A percentile compares a stretch with the other conserved stretches of the same genome.
These are phyloP conservation scores for Tenodera sinensis DNA, from an alignment of 2,888 invertebrate species.

Conservation along the genomic window DNA sequence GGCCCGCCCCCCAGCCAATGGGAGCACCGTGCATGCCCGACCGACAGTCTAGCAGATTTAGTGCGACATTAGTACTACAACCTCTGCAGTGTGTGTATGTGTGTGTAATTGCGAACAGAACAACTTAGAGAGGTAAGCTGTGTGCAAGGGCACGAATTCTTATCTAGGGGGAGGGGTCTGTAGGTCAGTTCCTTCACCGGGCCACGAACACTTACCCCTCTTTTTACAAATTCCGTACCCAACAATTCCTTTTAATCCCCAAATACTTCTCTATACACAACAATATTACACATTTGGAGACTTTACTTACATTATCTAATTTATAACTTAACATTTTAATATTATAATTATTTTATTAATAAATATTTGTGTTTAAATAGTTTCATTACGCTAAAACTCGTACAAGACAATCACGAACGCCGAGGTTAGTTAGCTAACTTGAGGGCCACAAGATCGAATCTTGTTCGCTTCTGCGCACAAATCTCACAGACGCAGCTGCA, in stretches of 20 bases:
- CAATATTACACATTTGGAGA: too few relatives aligned
- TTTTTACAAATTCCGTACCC: too few relatives aligned
- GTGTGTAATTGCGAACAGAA: neutral
- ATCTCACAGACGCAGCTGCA: too few relatives aligned
- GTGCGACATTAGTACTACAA: neutral
- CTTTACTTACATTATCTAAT: too few relatives aligned
- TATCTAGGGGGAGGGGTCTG: neutral
- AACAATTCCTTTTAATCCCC: too few relatives aligned
- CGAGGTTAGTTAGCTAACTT: too few relatives aligned
- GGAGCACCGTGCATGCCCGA: neutral
- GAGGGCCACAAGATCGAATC: neutral
- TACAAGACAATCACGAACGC: too few relatives aligned
- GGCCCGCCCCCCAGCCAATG: neutral
- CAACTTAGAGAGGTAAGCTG: neutral
- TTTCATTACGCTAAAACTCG: too few relatives aligned
- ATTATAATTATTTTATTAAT: too few relatives aligned
- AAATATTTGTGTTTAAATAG: too few relatives aligned
- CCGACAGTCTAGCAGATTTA: conserved; percentile 16
- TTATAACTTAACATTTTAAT: too few relatives aligned
- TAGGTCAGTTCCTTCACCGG: neutral
- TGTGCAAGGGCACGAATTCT: neutral
- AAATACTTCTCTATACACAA: too few relatives aligned
- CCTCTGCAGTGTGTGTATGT: neutral
- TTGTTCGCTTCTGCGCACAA: neutral
- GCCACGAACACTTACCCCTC: neutral